These are phyloP conservation scores for Lanistes nyassanus DNA, from an alignment of 1,140 invertebrate genomes.

Conservation along the genomic window DNA sequence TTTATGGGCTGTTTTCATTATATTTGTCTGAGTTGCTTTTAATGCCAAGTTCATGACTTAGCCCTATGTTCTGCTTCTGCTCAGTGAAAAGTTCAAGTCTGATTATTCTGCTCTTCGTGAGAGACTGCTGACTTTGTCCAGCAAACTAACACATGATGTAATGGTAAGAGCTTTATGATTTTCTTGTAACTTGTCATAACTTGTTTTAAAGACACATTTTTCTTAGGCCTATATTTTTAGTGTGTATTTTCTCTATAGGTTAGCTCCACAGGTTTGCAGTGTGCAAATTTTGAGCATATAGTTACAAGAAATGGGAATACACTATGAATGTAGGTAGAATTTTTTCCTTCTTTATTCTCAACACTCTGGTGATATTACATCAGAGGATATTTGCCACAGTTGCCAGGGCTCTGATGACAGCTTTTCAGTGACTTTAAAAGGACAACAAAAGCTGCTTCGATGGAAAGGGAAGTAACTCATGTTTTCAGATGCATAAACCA, in stretches of 20 bases:
- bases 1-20: background rate
- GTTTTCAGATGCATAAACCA: no score
- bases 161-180: slow-evolving; percentile 63
- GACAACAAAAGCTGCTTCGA: no score
- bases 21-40: background rate
- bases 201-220: background rate
- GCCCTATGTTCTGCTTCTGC: background rate
- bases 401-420: no score
- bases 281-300: background rate
- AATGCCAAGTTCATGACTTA: background rate
- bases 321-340: background rate
- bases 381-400: no score
- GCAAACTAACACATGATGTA: slow-evolving; percentile 64
- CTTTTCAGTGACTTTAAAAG: no score
- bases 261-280: background rate
- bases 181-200: no score
- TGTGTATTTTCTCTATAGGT: background rate
- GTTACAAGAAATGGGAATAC: background rate
- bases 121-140: slow-evolving; percentile 62
- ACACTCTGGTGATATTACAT: no score
- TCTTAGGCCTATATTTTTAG: background rate
- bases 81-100: slow-evolving; percentile 62
- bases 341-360: background rate
- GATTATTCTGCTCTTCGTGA: slow-evolving; percentile 64
- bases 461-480: no score